Percentiles rank a stretch among this genome's conserved stretches.
These are phyloP conservation scores for Hypomecis atomaria DNA, from an alignment of 2,888 invertebrate genomes.

Conservation along the genomic window DNA sequence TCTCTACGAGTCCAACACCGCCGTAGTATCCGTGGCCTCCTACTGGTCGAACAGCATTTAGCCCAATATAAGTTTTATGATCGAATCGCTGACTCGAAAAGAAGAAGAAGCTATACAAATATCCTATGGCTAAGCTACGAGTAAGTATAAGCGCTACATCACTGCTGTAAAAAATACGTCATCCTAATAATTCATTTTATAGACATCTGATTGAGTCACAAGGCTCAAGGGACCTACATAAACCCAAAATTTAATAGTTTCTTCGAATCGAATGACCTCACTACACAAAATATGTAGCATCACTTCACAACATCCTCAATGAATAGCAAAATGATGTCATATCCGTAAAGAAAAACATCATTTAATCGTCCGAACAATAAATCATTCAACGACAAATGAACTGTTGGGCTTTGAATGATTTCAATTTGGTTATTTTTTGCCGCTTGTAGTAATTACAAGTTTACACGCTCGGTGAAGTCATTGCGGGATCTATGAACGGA, in stretches of 20 bases:
- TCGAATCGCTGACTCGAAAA: too few species aligned
- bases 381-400: slow-evolving; percentile 25
- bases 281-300: background rate
- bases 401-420: slow-evolving; percentile 1
- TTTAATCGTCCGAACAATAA: slow-evolving; percentile 1
- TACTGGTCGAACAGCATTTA: too few species aligned
- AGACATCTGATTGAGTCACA: too few species aligned
- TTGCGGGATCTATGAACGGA: slow-evolving; percentile 10
- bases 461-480: slow-evolving; percentile 22
- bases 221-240: too few species aligned
- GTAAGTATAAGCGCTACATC: too few species aligned
- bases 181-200: too few species aligned
- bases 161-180: too few species aligned
- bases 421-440: slow-evolving; percentile 15
- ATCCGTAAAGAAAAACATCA: slow-evolving; percentile 10
- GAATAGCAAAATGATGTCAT: slow-evolving; percentile 19
- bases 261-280: slow-evolving; percentile 1
- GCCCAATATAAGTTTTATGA: too few species aligned
- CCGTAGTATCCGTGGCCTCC: too few species aligned
- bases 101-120: too few species aligned
- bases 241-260: background rate
- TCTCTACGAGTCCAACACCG: too few species aligned
- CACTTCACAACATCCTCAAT: background rate
- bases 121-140: too few species aligned
- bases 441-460: slow-evolving; percentile 6